Percentiles rank a stretch among this genome's conserved stretches.
Evolutionary conservation across 2,113 vertebrate genomes (phyloP).

Genomic region (Zeus faber): DNA sequence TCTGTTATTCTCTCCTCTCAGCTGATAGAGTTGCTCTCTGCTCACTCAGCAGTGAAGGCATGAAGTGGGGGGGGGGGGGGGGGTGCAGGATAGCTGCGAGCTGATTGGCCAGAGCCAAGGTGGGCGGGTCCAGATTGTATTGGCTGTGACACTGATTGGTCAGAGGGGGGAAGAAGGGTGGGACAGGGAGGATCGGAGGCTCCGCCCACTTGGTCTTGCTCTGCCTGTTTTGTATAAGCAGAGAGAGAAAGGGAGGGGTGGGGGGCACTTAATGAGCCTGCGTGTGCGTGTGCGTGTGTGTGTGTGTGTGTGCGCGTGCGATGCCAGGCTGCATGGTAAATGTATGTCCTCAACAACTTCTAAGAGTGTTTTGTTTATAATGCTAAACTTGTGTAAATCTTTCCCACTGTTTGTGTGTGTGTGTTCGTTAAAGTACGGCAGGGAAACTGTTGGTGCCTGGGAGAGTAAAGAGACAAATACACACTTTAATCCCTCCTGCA

Average conservation of each 20-base stretch:
- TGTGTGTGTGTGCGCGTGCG: slow-evolving; percentile 16
- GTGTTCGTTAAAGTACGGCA: slow-evolving; percentile 2
- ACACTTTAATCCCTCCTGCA: slow-evolving; percentile 2
- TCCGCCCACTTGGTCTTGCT: slow-evolving; percentile 60
- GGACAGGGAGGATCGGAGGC: slow-evolving; percentile 1
- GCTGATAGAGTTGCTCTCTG: slow-evolving; percentile 75
- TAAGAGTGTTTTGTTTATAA: slow-evolving; percentile 19
- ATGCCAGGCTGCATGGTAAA: no score
- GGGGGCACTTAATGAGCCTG: slow-evolving; percentile 18
- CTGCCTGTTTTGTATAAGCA: slow-evolving; percentile 52
- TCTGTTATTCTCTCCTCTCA: slow-evolving; percentile 64
- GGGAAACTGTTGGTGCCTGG: slow-evolving; percentile 3
- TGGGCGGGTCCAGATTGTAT: slow-evolving; percentile 49
- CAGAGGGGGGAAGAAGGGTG: slow-evolving; percentile 9
- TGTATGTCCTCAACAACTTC: no score
- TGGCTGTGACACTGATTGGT: slow-evolving; percentile 61
- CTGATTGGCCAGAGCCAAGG: slow-evolving; percentile 46
- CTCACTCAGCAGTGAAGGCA: slow-evolving; percentile 77
- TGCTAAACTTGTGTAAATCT: background rate
- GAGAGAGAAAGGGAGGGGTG: slow-evolving; percentile 13
- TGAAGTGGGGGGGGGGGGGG: slow-evolving; percentile 30
- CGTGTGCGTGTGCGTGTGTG: slow-evolving; percentile 9
- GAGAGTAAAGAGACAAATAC: slow-evolving; percentile 40
- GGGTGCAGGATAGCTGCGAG: slow-evolving; percentile 1
- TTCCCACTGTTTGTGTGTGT: background rate